Conservation (phyloP, 2,888 invertebrate species). For the Oscheius sp. region DNA sequence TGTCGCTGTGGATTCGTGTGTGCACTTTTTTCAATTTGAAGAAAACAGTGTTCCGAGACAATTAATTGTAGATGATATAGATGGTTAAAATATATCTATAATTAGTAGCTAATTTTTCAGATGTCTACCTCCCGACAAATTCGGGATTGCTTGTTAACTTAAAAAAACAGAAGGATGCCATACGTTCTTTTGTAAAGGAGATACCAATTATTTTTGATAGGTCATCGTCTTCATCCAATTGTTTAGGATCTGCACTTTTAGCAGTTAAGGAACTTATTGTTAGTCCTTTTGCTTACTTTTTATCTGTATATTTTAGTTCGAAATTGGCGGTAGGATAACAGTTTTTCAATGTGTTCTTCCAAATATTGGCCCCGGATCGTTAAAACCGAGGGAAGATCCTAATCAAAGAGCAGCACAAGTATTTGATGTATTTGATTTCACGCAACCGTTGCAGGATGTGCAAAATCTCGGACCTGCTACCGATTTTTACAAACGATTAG, state of each 20-base stretch:
- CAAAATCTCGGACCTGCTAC: slow-evolving; percentile 91
- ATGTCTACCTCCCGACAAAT: slow-evolving; percentile 92
- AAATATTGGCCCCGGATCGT: slow-evolving; percentile 83
- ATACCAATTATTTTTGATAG: slow-evolving; percentile 81
- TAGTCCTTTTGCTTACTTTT: slow-evolving; percentile 58
- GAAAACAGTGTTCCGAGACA: slow-evolving; percentile 74
- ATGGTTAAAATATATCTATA: slow-evolving; percentile 78
- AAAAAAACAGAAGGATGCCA: slow-evolving; percentile 82
- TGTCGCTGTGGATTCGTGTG: slow-evolving; percentile 88
- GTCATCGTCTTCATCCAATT: slow-evolving; percentile 81
- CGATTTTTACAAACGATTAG: slow-evolving; percentile 95
- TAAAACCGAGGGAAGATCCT: slow-evolving; percentile 88
- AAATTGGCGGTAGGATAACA: slow-evolving; percentile 92
- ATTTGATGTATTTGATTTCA: not conserved
- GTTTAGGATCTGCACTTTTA: slow-evolving; percentile 91
- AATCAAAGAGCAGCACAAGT: slow-evolving; percentile 79
- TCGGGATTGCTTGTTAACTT: slow-evolving; percentile 92
- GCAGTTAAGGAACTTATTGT: slow-evolving; percentile 92
- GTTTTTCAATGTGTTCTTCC: slow-evolving; percentile 90
- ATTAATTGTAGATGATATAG: slow-evolving; percentile 86
- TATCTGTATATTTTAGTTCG: slow-evolving; percentile 81
- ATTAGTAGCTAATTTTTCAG: slow-evolving; percentile 75
- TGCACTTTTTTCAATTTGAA: slow-evolving; percentile 86
- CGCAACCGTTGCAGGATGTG: slow-evolving; percentile 77
- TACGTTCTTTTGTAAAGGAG: slow-evolving; percentile 62